Evolutionary conservation across 2,888 invertebrate genomes (phyloP).

Genomic region (Lasioglossum calceatum): DNA sequence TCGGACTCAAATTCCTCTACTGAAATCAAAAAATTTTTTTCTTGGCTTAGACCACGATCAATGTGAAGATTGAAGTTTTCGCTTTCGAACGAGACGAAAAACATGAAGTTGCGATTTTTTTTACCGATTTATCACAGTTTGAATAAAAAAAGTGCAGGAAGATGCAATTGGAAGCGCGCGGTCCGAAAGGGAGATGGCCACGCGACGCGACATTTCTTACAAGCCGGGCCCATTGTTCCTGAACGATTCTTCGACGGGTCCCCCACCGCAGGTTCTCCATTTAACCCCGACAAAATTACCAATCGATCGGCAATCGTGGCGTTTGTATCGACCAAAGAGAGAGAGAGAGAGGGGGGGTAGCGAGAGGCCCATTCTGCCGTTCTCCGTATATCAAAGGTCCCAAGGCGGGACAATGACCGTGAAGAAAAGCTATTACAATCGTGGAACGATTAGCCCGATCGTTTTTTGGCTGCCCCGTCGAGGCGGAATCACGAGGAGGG

Average conservation of each 20-base stretch:
- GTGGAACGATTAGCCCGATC: conserved; percentile 79
- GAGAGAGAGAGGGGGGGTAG: not conserved
- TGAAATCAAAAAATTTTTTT: not conserved
- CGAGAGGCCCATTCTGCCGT: not conserved
- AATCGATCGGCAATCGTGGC: conserved; percentile 26
- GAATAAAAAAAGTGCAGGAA: not conserved
- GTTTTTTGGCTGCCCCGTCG: conserved; percentile 70
- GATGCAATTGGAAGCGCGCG: not conserved
- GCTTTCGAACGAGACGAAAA: not conserved
- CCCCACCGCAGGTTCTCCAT: not conserved
- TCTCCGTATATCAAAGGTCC: conserved; percentile 36
- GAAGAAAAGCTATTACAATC: conserved; percentile 80
- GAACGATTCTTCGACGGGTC: not conserved
- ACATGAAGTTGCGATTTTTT: not conserved
- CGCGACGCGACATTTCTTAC: conserved; percentile 12
- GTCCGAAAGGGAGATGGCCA: not conserved
- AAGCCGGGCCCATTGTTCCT: not conserved
- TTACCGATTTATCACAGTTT: not conserved
- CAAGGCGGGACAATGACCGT: conserved; percentile 75
- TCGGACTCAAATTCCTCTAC: not conserved
- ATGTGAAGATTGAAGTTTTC: not conserved
- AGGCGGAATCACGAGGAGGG: conserved; percentile 71
- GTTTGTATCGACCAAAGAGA: conserved; percentile 19
- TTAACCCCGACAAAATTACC: conserved; percentile 30
- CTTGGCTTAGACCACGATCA: not conserved